Evolutionary conservation across 1,140 invertebrate genomes (phyloP).

Genomic region (Polyergus mexicanus): DNA sequence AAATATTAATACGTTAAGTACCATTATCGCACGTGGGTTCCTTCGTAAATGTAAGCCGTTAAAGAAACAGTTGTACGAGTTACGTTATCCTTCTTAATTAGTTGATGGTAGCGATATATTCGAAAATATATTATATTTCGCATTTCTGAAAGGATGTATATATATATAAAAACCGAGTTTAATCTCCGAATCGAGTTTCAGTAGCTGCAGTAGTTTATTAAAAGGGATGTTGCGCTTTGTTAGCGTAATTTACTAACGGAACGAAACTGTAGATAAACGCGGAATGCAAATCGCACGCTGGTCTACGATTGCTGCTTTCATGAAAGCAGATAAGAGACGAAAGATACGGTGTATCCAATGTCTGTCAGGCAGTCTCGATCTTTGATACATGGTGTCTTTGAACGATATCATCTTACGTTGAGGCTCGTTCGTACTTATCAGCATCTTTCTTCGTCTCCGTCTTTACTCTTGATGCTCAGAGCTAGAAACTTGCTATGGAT

Average conservation of each 20-base stretch:
- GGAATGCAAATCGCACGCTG: conserved; percentile 40
- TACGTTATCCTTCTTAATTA: background rate
- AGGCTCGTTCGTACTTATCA: conserved; percentile 26
- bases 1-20: conserved; percentile 26
- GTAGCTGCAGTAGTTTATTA: background rate
- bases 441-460: conserved; percentile 35
- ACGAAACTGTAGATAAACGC: conserved; percentile 21
- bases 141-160: background rate
- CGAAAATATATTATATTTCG: background rate
- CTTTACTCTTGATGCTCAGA: background rate
- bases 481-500: conserved; percentile 35
- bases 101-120: background rate
- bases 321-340: conserved; percentile 34
- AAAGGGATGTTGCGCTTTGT: background rate
- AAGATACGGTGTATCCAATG: conserved; percentile 54
- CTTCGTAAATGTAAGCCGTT: background rate
- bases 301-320: conserved; percentile 25
- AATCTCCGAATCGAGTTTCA: background rate
- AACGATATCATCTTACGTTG: conserved; percentile 56
- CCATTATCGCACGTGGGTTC: background rate
- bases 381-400: conserved; percentile 46
- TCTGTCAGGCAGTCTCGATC: conserved; percentile 40
- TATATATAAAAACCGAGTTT: background rate
- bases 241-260: conserved; percentile 31
- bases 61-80: background rate